These are phyloP conservation scores for Cotesia chilonis DNA, from an alignment of 1,140 invertebrate genomes.

Conservation along the genomic window DNA sequence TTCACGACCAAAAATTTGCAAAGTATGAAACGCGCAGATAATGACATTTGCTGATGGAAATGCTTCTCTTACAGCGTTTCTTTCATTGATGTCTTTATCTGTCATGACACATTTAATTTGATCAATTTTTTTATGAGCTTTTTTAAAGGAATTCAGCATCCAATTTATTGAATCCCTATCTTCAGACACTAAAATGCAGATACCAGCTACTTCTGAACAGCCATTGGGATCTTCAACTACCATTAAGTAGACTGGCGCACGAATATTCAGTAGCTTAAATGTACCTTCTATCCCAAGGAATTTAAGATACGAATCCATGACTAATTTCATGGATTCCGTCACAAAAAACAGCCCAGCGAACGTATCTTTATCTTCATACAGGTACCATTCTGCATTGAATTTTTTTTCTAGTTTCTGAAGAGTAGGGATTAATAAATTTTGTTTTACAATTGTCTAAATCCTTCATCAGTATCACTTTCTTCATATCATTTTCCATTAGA, in stretches of 20 bases:
- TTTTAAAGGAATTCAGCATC: constrained; percentile 33
- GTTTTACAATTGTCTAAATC: constrained; percentile 24
- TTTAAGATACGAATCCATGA: constrained; percentile 21
- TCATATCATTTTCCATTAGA: constrained; percentile 11
- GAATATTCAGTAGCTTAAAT: constrained; percentile 25
- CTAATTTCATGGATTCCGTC: constrained; percentile 6
- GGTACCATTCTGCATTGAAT: constrained; percentile 9
- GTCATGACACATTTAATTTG: constrained; percentile 33
- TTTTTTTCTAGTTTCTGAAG: not conserved
- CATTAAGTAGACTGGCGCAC: constrained; percentile 28
- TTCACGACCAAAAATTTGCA: constrained; percentile 30
- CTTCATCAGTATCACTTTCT: constrained; percentile 17
- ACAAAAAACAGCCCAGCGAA: constrained; percentile 27
- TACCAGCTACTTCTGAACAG: constrained; percentile 17
- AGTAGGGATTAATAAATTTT: constrained; percentile 9
- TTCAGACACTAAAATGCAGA: constrained; percentile 24
- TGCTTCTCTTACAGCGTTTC: constrained; percentile 18
- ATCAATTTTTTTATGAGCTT: constrained; percentile 6
- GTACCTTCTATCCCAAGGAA: constrained; percentile 28
- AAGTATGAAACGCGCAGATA: constrained; percentile 29
- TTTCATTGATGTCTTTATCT: constrained; percentile 32
- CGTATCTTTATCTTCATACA: constrained; percentile 13
- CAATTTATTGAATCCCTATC: constrained; percentile 28
- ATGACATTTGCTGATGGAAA: constrained; percentile 32
- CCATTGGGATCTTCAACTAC: constrained; percentile 32